Evolutionary conservation across 1,140 invertebrate genomes (phyloP), one percentile per base, ranked within the genome.

Genomic region (Trachelipus rathkii): DNA sequence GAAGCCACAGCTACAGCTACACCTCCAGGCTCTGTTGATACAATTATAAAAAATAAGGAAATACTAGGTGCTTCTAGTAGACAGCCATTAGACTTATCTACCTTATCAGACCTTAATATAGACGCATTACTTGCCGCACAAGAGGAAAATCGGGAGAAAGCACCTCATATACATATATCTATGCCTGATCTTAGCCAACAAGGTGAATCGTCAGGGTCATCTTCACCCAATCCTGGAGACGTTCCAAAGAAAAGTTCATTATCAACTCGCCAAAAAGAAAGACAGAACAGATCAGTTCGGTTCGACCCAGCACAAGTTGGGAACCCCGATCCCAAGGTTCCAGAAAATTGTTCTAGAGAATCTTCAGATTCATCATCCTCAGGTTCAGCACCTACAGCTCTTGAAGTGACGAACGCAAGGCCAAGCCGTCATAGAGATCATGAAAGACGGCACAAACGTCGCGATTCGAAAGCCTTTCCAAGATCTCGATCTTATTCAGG

Each of bases 161-260:
- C 68, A 71, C 68, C 78, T 24, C 73, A 69, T 0, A 81, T 79
- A 10, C 81, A 83, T n/a, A 87, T 88, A n/a, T 90, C 89, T 13
- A 89, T 91, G 89, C 89, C 89, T 21, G 89, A 91, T 84, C 82
- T 90, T 43, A 87, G 87, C 43, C 79, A 81, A 60, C 82, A 84
- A 15, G 80, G 81, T 13, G 80, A 76, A 44, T 78, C 78, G 0
- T 76, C 78, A 13, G 76, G 67, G n/a, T 79, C 80, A 13, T 72
- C 77, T 9, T 82, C 80, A 10, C 83, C 82, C 19, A 77, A 78
- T 10, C 71, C 74, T 19, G 77, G 81, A 23, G 75, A 74, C 24
- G 75, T 73, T 11, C 79, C 77, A 19, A 70, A 76, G 53, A 80
- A 80, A 67, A 79, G 81, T 50, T 78, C 77, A 23, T 69, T 76